Base-by-base conservation (phyloP, 2,113 vertebrate genomes). In the Tretioscincus oriximinensis region DNA sequence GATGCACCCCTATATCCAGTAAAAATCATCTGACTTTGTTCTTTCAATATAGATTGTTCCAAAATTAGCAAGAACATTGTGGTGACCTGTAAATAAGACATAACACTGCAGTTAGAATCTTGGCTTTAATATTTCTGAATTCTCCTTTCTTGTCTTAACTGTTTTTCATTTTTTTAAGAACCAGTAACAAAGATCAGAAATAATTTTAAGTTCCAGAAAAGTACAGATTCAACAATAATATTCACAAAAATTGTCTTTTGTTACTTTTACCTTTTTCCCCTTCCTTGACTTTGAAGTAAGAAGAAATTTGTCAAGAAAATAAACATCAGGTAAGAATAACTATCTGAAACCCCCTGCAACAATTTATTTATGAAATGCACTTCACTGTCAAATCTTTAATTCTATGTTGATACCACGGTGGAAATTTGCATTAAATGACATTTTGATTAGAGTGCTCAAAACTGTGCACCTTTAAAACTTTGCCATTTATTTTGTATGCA, bases 381-480 rank as follows among this genome's bases (percentile, higher is more conserved):
- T 86, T 90, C 81, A 77, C 61, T 88, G 72, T 89, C 89, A 87
- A 85, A 83, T 88, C 80, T 90, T 75, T 88, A 91, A 92, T 91
- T 92, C 85, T 80, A 16, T 87, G 81, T 90, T 89, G 85, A 90
- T 90, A 77, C 84, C 81, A 78, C 45, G 77, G 85, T 84, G 90
- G 81, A 81, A 92, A 93, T 92, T 94, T 93, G 83, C 85, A 93
- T 92, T 92, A 87, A 92, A 80, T 95, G 91, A 94, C 89, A 94
- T 94, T 95, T 93, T 87, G 82, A 91, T 90, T 90, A 88, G 82
- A 92, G 81, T 88, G 90, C 89, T 92, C 88, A 91, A 92, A 93
- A 91, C 29, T 80, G 78, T 86, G 65, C 92, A 87, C 78, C 89
- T 88, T 94, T 92, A 92, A 90, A 88, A 81, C 86, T 92, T 88